Evolutionary conservation across 2,888 invertebrate genomes (phyloP), one percentile per base, ranked within the genome.

Genomic region (Fissipunctia ypsillon): DNA sequence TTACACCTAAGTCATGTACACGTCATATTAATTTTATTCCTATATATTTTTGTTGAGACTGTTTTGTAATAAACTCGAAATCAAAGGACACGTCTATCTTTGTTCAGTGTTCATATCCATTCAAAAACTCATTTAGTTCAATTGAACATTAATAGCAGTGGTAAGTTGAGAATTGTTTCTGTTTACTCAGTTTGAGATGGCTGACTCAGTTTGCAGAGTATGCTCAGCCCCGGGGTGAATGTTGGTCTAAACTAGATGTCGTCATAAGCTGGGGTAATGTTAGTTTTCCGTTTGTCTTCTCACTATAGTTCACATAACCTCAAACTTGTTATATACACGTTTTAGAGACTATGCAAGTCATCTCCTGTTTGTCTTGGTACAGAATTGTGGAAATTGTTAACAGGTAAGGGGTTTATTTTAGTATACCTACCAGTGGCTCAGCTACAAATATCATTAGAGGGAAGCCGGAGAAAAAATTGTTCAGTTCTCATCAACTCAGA

Each of bases 211-310:
- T 89, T 87, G 84, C 73, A 61, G 78, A 84, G 81, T 84, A 86
- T 85, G 85, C 85, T 89, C 83, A 86, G 85, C 90, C 88, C 83
- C 61, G 77, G 90, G 91, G 89, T 89, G 91, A 91, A 91, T 88
- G 91, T 91, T 91, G 88, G 87, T 89, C 88, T 88, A 88, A 91
- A 91, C 91, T 91, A 89, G 87, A 89, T 89, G 90, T 92, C 91
- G 90, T 92, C 91, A 93, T 94, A 93, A 93, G 92, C 91, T 85
- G 86, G 85, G 88, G 87, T 88, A 85, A 90, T 88, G 90, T 89
- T 87, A 89, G 90, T 91, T 91, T 88, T 87, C 76, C 88, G 93
- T 93, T 94, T 93, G 91, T 92, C 90, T 94, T 92, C 84, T 76
- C 80, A 82, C 76, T 86, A 84, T 78, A 92, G 89, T 92, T 91